Conservation (phyloP, 2,113 vertebrate genomes). For the Lipophrys pholis region DNA sequence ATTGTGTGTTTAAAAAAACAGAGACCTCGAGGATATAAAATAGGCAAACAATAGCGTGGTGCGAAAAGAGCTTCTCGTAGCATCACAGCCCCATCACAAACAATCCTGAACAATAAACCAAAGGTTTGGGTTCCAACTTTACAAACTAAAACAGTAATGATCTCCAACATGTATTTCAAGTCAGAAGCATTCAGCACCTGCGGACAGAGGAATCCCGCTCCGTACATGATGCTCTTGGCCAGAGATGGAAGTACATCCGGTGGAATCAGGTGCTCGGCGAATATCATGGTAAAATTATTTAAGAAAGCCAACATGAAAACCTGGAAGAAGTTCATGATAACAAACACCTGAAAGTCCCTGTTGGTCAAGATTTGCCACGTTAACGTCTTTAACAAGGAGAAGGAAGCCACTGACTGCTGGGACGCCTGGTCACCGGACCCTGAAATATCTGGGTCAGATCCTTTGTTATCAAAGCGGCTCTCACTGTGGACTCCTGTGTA, state of each 20-base stretch:
- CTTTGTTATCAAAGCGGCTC: constrained; percentile 81
- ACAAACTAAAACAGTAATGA: no score
- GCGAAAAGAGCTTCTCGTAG: background rate
- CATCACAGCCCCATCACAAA: background rate
- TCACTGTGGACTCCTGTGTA: constrained; percentile 85
- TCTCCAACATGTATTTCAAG: no score
- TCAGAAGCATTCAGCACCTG: constrained; percentile 79
- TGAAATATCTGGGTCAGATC: background rate
- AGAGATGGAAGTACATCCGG: constrained; percentile 83
- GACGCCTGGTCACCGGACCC: constrained; percentile 4
- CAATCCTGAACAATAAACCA: background rate
- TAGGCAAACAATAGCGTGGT: background rate
- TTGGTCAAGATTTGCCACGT: constrained; percentile 88
- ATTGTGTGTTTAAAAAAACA: background rate
- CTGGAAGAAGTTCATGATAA: constrained; percentile 92
- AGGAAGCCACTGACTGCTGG: constrained; percentile 60
- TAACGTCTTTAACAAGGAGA: constrained; percentile 77
- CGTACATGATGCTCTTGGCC: constrained; percentile 89
- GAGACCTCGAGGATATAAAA: background rate
- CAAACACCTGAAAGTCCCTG: constrained; percentile 88
- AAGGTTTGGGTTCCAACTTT: no score
- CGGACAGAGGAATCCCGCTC: constrained; percentile 91
- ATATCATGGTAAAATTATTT: constrained; percentile 94
- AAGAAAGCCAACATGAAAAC: constrained; percentile 90
- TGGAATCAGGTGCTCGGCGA: constrained; percentile 90